Conservation (phyloP, 2,888 invertebrate genomes). For the Harpalus rubripes region DNA sequence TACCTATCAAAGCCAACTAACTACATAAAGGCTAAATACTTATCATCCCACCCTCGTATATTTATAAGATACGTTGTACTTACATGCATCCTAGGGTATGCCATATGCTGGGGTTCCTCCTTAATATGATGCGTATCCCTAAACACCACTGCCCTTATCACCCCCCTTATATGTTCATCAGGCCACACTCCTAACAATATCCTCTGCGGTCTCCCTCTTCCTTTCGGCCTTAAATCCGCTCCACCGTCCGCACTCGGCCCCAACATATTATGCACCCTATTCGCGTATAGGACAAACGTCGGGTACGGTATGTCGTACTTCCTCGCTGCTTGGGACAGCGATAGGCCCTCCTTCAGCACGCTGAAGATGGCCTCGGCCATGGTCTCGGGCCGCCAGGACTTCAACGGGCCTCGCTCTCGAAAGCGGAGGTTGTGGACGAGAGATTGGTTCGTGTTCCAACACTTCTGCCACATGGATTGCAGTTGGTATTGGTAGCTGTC, state of each 20-base stretch:
- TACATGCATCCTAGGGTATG: constrained; percentile 82
- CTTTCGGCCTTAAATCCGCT: constrained; percentile 93
- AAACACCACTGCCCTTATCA: constrained; percentile 95
- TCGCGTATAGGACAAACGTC: constrained; percentile 95
- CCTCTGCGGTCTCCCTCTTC: constrained; percentile 93
- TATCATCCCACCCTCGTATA: no score
- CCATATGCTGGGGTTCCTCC: constrained; percentile 82
- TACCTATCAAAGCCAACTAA: no score
- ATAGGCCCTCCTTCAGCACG: constrained; percentile 93
- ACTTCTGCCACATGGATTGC: constrained; percentile 97
- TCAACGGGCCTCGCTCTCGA: constrained; percentile 94
- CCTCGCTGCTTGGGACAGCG: constrained; percentile 93
- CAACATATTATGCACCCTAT: constrained; percentile 95
- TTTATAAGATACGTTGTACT: constrained; percentile 72
- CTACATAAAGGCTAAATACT: no score
- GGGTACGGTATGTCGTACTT: constrained; percentile 97
- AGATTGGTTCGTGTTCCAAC: constrained; percentile 96
- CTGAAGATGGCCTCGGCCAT: constrained; percentile 97
- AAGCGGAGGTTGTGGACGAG: constrained; percentile 94
- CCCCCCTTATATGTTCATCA: constrained; percentile 95
- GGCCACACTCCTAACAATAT: constrained; percentile 96
- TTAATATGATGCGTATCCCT: constrained; percentile 91
- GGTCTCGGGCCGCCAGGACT: constrained; percentile 96
- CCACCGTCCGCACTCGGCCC: constrained; percentile 95
- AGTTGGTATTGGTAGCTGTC: constrained; percentile 97